These are phyloP conservation scores for Elephantulus edwardii DNA, from an alignment of 2,113 vertebrate genomes.

Conservation along the genomic window DNA sequence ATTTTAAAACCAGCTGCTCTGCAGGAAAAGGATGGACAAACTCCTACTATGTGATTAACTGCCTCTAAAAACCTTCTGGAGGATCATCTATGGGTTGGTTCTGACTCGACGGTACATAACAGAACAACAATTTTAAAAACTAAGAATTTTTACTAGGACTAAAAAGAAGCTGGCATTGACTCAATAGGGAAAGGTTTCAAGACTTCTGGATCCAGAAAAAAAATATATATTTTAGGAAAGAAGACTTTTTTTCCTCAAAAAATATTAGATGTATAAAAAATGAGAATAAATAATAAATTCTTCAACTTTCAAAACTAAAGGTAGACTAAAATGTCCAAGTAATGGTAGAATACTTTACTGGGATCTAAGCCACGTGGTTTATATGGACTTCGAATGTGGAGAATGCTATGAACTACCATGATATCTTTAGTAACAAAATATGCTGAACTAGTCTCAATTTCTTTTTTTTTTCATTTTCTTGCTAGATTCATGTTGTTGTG, in stretches of 20 bases:
- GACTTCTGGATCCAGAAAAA: neutral
- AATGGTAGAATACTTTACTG: neutral
- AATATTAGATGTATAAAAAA: neutral
- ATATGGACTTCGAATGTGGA: constrained; percentile 35
- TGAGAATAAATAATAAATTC: constrained; percentile 22
- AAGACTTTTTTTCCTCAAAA: neutral
- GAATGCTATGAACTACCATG: constrained; percentile 38
- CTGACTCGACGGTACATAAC: too few relatives aligned
- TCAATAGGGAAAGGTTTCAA: neutral
- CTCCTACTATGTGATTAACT: too few relatives aligned
- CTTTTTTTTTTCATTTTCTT: too few relatives aligned
- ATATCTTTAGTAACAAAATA: constrained; percentile 40
- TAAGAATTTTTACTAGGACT: neutral
- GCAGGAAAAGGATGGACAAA: too few relatives aligned
- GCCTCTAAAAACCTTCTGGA: too few relatives aligned
- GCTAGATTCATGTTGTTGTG: too few relatives aligned
- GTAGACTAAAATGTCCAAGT: neutral
- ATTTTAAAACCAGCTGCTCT: too few relatives aligned
- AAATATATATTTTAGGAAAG: neutral
- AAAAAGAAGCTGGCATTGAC: too few relatives aligned
- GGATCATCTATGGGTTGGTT: too few relatives aligned
- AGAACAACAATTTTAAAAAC: neutral
- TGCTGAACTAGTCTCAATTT: constrained; percentile 34
- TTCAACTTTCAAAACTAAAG: constrained; percentile 41
- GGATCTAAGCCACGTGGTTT: constrained; percentile 34